Conservation (phyloP, 2,888 invertebrate genomes). For the Nemapogon koenigi region DNA sequence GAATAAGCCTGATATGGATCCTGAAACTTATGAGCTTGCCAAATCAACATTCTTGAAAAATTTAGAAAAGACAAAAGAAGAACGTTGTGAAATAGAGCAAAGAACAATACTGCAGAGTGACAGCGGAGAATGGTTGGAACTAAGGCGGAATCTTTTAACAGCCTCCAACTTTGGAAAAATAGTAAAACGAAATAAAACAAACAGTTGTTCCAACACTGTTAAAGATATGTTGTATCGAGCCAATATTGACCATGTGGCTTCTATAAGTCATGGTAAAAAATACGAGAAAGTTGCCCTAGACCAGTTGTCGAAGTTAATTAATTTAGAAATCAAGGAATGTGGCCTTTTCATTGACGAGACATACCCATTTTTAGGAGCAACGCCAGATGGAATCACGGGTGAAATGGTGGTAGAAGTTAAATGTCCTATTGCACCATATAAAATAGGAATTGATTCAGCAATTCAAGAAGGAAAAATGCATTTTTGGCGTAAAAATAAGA, state of each 20-base stretch:
- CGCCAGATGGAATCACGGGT: no score
- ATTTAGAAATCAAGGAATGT: no score
- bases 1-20: constrained; percentile 13
- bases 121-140: constrained; percentile 14
- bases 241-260: background rate
- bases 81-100: constrained; percentile 4
- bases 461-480: background rate
- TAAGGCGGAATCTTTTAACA: constrained; percentile 13
- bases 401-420: background rate
- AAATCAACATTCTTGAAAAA: constrained; percentile 10
- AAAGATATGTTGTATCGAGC: constrained; percentile 8
- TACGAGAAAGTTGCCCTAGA: no score
- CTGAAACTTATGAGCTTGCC: constrained; percentile 10
- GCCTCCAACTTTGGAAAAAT: constrained; percentile 15
- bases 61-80: constrained; percentile 2
- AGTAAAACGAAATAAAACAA: background rate
- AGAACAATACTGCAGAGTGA: constrained; percentile 7
- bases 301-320: no score
- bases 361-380: no score
- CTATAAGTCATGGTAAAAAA: background rate
- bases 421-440: background rate
- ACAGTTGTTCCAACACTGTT: constrained; percentile 4
- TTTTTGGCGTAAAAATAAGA: background rate
- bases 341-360: no score
- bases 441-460: background rate